Conservation (phyloP, 2,888 invertebrate genomes). For the Lydus trimaculatus region DNA sequence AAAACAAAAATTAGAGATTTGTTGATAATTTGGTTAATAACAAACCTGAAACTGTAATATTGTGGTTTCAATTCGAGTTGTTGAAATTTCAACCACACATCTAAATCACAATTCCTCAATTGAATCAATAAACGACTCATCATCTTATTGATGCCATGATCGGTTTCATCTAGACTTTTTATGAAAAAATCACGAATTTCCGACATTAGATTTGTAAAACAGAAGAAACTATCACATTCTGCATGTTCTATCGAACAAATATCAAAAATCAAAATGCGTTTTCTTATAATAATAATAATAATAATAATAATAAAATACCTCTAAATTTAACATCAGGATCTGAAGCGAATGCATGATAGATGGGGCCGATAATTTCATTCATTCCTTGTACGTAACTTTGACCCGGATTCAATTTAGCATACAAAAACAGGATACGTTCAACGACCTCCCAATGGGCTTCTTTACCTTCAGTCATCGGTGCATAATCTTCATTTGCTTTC, state of each 20-base stretch:
- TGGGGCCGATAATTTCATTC: slow-evolving; percentile 99
- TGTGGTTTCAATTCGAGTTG: slow-evolving; percentile 91
- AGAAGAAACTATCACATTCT: slow-evolving; percentile 97
- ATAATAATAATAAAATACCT: slow-evolving; percentile 64
- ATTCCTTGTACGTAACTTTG: slow-evolving; percentile 97
- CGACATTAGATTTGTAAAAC: slow-evolving; percentile 97
- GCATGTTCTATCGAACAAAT: slow-evolving; percentile 74
- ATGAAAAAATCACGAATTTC: slow-evolving; percentile 98
- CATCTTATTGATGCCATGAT: slow-evolving; percentile 89
- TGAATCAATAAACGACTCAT: slow-evolving; percentile 84
- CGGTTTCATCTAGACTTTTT: slow-evolving; percentile 91
- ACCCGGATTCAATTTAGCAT: slow-evolving; percentile 97
- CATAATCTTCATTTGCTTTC: slow-evolving; percentile 82
- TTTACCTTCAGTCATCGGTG: slow-evolving; percentile 84
- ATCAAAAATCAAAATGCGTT: background rate
- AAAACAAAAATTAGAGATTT: background rate
- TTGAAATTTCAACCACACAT: slow-evolving; percentile 78
- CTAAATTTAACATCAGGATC: slow-evolving; percentile 82
- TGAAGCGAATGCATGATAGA: slow-evolving; percentile 96
- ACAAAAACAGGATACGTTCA: slow-evolving; percentile 95
- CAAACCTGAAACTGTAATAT: slow-evolving; percentile 91
- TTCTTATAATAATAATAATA: too few relatives aligned
- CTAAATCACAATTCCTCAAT: slow-evolving; percentile 78
- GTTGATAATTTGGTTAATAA: background rate
- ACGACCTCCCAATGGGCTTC: slow-evolving; percentile 99